Evolutionary conservation across 2,888 invertebrate species (phyloP), one percentile per base, ranked within the genome.

Genomic region (Catocala fraxini): DNA sequence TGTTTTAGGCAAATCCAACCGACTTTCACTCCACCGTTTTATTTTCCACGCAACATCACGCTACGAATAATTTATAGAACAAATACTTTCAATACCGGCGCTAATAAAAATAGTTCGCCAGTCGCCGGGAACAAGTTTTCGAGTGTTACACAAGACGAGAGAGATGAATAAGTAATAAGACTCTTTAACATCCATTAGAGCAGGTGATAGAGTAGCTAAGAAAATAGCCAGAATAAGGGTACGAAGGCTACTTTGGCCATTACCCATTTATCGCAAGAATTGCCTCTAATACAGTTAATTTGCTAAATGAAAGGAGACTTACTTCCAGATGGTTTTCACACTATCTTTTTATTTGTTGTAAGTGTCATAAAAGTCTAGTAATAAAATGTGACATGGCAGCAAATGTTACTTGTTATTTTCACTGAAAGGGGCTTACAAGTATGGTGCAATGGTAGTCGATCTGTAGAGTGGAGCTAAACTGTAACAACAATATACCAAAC

Each of bases 161-260:
- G 56, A 58, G 54, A 53, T 83, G 81, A 82, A 83, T 83, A 82
- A 80, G 76, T 80, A 71, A 83, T 78, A 76, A 75, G 72, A 61
- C 71, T 76, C 67, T 81, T 81, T 72, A 75, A 70, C 73, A 73
- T 76, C 75, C 78, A 81, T 81, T 83, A 80, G 66, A 64, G 71
- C 59, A 70, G 70, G 64, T 74, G 71, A 75, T 77, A 74, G 70
- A 75, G 67, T 75, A 68, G 63, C 65, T 59, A 47, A 52, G 70
- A 55, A 62, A 66, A 63, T 57, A 59, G 34, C 25, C 54, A 65
- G 65, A 56, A 65, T 68, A 56, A 65, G 64, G 56, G 60, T 59
- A 63, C 51, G 52, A 35, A 12, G 52, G 6, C 13, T 55, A 47
- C n/a, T 12, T 45, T 34, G 47, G 42, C 15, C 12, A 51, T 33